A percentile compares a stretch with the other conserved stretches of the same genome.
Evolutionary conservation across 2,888 invertebrate genomes (phyloP).

Genomic region (Acleris cristana): DNA sequence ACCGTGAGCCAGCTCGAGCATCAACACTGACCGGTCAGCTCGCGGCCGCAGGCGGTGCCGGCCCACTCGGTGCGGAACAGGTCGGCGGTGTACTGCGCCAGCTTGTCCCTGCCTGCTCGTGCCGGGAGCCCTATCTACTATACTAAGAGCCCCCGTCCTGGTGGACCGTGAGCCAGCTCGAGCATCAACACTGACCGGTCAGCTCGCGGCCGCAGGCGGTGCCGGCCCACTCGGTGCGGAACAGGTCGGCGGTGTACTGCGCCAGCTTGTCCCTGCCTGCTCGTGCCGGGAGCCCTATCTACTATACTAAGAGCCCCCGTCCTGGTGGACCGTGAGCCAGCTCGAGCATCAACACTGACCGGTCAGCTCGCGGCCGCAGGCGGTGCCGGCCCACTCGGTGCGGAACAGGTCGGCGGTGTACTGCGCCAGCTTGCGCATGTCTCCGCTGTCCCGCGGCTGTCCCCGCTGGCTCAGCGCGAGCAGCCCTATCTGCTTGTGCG

Average conservation of each 20-base stretch:
- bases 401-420: slow-evolving; percentile 59
- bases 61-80: slow-evolving; percentile 65
- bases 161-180: no score
- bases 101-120: slow-evolving; percentile 44
- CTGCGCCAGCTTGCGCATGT: slow-evolving; percentile 55
- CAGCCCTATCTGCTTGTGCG: slow-evolving; percentile 62
- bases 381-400: slow-evolving; percentile 58
- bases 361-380: slow-evolving; percentile 50
- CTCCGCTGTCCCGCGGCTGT: slow-evolving; percentile 48
- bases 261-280: slow-evolving; percentile 59
- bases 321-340: no score
- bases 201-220: slow-evolving; percentile 48
- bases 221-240: slow-evolving; percentile 62
- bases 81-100: slow-evolving; percentile 58
- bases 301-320: no score
- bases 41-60: slow-evolving; percentile 44
- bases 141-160: no score
- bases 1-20: background rate
- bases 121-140: no score
- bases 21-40: slow-evolving; percentile 54
- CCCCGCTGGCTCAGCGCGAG: slow-evolving; percentile 56
- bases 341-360: slow-evolving; percentile 47
- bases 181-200: slow-evolving; percentile 51
- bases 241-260: slow-evolving; percentile 56
- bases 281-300: no score